Base-by-base conservation (phyloP, 2,113 vertebrate species). In the Ploceus nigricollis region DNA sequence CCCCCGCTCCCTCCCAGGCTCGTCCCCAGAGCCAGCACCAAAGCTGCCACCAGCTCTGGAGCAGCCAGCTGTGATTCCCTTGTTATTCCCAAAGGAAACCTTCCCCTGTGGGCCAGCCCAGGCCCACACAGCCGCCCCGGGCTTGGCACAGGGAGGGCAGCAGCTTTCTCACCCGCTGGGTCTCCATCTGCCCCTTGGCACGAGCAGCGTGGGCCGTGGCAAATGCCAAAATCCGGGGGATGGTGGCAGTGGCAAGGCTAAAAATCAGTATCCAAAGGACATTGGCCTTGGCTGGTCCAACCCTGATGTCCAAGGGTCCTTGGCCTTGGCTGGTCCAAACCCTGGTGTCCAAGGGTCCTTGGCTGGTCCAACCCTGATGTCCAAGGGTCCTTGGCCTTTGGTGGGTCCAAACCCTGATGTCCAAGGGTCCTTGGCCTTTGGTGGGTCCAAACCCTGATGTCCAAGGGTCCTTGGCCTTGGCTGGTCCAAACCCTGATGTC, bases 301-400 rank as follows among this genome's bases (percentile, higher is more conserved):
- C 24, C 40, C 24, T 3, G 2, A 16, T n/a, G 31, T 16, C 51
- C 31, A 44, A 5, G 1, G 23, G 31, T 2, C 1, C 1, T 14
- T 54, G 70, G 39, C 37, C 50, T 25, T 71, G 30, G 25, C n/a
- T 45, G n/a, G 19, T 30, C 30, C 28, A 35, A 33, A 13, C 31
- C 54, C 30, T 5, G 25, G 12, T 27, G 15, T 45, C 44, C 44
- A 21, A 45, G 44, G 44, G 42, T 4, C 8, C 2, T 11, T 66
- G 64, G 44, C 35, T 15, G 17, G 31, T 27, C 31, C 31, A 44
- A n/a, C 23, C 39, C 31, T 2, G 2, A 11, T n/a, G 39, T 58
- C n/a, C 42, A 75, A 3, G 6, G 42, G 33, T 6, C 11, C 0
- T 4, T 57, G 31, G 18, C 31, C 24, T 73, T 73, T n/a, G 70